Evolutionary conservation across 2,113 vertebrate genomes (phyloP), one percentile per base, ranked within the genome.

Genomic region (Amphilophus citrinellus): DNA sequence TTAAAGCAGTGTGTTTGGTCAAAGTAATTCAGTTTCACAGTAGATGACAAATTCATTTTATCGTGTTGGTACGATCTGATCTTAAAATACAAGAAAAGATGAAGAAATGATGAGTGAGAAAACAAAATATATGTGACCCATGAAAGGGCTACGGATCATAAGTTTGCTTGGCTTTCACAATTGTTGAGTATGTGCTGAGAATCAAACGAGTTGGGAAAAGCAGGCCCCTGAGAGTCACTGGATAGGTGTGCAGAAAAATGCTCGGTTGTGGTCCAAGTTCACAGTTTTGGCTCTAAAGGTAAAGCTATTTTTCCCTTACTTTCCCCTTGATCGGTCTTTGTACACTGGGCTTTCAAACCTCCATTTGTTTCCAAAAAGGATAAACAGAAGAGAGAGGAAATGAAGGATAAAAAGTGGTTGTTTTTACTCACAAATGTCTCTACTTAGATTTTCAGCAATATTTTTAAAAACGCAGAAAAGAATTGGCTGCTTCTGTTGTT

Each of bases 321-420:
- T 65, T 80, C 61, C 68, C 62, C 20, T 61, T 82, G 79, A 88
- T 89, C 78, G 32, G 18, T 39, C 66, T 84, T 65, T 80, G 76
- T 82, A 84, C 50, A 35, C 22, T 27, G 27, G 65, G 83, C 75
- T 86, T 89, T 83, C 61, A 88, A 76, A 80, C 27, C 35, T 39
- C 39, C 66, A 35, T 79, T 87, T 27, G 3, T 81, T 83, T 88
- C 86, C 84, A 89, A 89, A 85, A 78, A 57, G 79, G 81, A 93
- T 91, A 90, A 88, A 83, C 81, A 79, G 87, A 71, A 58, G 30
- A 82, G 85, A 82, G 61, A 88, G 85, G 90, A 91, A 90, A 88
- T 91, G 65, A 83, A 88, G 82, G 79, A 77, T 89, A 60, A 84
- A 84, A 87, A 53, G 30, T 76, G 82, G 83, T 90, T 88, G 86